Percentiles rank a stretch among this genome's conserved stretches.
These are phyloP conservation scores for Malurus melanocephalus DNA, from an alignment of 2,113 vertebrate genomes.

Conservation along the genomic window DNA sequence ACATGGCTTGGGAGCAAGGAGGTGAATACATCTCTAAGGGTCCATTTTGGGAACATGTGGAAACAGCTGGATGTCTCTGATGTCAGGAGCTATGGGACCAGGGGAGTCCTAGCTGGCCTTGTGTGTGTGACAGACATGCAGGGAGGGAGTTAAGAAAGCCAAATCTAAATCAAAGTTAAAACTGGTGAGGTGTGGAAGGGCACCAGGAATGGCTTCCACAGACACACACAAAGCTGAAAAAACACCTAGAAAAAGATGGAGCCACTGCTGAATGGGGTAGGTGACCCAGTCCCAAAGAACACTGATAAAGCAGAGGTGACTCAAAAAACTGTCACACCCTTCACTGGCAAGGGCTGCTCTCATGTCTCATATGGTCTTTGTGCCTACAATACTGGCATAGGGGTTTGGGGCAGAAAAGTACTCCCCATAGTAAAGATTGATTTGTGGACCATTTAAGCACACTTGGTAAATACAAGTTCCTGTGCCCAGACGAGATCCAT, in stretches of 20 bases:
- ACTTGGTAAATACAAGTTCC: background rate
- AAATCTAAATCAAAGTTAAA: background rate
- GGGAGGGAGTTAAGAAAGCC: background rate
- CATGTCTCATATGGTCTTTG: background rate
- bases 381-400: background rate
- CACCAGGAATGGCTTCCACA: background rate
- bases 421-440: background rate
- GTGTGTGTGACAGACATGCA: background rate
- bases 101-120: background rate
- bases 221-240: background rate
- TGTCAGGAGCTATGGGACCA: background rate
- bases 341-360: background rate
- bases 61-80: background rate
- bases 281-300: background rate
- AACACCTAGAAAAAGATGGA: background rate
- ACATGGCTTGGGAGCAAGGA: background rate
- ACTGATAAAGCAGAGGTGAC: background rate
- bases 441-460: background rate
- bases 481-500: background rate
- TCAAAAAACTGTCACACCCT: background rate
- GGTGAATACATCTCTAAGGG: background rate
- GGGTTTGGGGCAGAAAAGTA: background rate
- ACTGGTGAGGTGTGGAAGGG: background rate
- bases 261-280: background rate
- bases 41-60: background rate